Conservation (phyloP, 1,140 invertebrate species). For the Caligus rogercresseyi region DNA sequence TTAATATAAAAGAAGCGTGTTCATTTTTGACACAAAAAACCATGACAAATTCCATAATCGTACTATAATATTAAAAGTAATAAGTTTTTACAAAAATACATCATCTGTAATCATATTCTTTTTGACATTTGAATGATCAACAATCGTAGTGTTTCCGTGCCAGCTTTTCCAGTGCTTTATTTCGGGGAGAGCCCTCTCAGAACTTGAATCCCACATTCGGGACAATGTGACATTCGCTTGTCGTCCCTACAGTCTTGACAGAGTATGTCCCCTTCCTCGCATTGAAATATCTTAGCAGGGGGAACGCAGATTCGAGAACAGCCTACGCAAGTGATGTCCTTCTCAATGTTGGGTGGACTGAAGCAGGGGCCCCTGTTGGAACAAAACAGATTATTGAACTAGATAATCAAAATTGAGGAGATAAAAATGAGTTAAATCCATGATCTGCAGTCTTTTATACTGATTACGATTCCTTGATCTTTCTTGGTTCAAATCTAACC, state of each 20-base stretch:
- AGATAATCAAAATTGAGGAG: no score
- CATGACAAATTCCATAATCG: no score
- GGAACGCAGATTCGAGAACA: conserved; percentile 10
- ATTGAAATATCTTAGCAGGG: conserved; percentile 11
- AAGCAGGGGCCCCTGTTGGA: background rate
- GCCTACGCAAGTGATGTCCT: conserved; percentile 4
- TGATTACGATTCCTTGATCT: no score
- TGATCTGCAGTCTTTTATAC: no score
- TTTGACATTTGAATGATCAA: no score
- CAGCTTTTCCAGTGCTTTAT: conserved; percentile 5
- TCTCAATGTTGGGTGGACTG: conserved; percentile 1
- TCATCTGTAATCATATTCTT: no score
- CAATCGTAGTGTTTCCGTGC: conserved; percentile 3
- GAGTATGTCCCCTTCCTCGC: conserved; percentile 6
- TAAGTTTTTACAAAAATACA: no score
- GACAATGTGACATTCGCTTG: background rate
- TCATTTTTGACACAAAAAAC: no score
- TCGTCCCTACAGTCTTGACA: background rate
- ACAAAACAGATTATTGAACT: background rate
- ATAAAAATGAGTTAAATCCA: no score
- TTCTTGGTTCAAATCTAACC: no score
- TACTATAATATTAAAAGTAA: no score
- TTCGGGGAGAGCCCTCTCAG: background rate
- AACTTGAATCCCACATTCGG: conserved; percentile 1
- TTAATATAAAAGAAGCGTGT: no score